A percentile compares a stretch with the other conserved stretches of the same genome.
Evolutionary conservation across 2,797 vertebrate genomes (phyloP).

Genomic region (Silurus lanzhouensis): DNA sequence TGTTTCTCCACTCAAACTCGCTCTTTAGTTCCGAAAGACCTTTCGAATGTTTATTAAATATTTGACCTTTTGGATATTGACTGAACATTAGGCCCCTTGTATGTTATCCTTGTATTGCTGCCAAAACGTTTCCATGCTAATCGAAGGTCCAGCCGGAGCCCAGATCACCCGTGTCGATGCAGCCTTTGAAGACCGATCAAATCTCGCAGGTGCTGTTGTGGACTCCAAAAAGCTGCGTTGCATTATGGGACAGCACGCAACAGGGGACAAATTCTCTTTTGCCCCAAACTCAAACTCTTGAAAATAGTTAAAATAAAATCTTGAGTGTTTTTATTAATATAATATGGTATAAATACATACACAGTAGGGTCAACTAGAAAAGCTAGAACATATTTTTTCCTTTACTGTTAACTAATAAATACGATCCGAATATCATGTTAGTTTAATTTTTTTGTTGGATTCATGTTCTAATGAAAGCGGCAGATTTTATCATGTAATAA

Average conservation of each 20-base stretch:
- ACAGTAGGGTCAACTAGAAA: neutral
- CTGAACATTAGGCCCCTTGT: conserved; percentile 26
- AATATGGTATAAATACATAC: neutral
- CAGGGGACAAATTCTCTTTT: neutral
- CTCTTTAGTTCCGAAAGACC: neutral
- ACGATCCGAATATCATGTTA: neutral
- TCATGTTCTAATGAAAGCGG: neutral
- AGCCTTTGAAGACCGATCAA: conserved; percentile 21
- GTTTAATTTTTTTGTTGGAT: neutral
- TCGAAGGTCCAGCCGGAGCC: conserved; percentile 12
- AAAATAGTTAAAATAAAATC: no score
- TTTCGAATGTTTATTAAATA: conserved; percentile 20
- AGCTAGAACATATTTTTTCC: neutral
- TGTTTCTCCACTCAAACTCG: neutral
- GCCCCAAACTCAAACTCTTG: neutral
- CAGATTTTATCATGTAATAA: neutral
- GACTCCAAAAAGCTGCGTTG: neutral
- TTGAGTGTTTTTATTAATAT: neutral
- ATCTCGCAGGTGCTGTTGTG: conserved; percentile 31
- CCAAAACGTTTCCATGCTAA: conserved; percentile 31
- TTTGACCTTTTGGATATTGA: conserved; percentile 38
- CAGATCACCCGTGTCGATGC: conserved; percentile 14
- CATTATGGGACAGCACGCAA: conserved; percentile 15
- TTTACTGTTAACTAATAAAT: neutral
- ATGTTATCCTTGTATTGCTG: conserved; percentile 19